Percentiles rank a stretch among this genome's conserved stretches.
phyloP scores from a whole-genome alignment of 2,113 vertebrate species.

The Machaerirhynchus nigripectus region DNA sequence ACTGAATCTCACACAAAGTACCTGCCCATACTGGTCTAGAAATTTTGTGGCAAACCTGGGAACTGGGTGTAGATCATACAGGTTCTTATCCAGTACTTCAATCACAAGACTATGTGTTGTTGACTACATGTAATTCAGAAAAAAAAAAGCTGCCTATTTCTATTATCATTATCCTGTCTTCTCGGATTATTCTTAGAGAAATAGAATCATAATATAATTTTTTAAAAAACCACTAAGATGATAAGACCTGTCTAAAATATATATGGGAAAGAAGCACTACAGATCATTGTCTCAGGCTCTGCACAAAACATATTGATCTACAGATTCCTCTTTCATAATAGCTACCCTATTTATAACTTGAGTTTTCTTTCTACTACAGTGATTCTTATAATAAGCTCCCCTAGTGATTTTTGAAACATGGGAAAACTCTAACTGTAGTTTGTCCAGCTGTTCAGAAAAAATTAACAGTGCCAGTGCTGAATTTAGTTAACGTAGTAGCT shows the following conservation, averaged over 20 bases:
- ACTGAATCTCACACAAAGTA: background rate
- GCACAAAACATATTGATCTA: background rate
- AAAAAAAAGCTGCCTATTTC: background rate
- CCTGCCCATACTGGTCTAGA: background rate
- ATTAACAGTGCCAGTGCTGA: slow-evolving; percentile 5
- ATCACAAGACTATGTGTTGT: background rate
- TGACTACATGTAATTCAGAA: fast-evolving
- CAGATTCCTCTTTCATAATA: background rate
- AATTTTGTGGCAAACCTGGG: background rate
- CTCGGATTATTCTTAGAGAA: background rate
- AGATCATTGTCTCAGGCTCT: background rate
- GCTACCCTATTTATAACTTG: background rate
- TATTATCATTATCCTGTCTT: background rate
- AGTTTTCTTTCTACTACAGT: background rate
- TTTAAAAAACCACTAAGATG: background rate
- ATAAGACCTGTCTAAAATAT: background rate
- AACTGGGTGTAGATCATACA: background rate
- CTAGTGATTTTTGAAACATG: slow-evolving; percentile 17
- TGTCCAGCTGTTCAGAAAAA: slow-evolving; percentile 26
- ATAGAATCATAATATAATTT: background rate
- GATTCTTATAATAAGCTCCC: background rate
- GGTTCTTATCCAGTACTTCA: background rate
- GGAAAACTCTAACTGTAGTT: slow-evolving; percentile 8
- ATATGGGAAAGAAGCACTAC: background rate
- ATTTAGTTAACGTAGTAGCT: background rate